These are phyloP conservation scores for Bilobella aurantiaca DNA, from an alignment of 1,140 invertebrate genomes.

Conservation along the genomic window DNA sequence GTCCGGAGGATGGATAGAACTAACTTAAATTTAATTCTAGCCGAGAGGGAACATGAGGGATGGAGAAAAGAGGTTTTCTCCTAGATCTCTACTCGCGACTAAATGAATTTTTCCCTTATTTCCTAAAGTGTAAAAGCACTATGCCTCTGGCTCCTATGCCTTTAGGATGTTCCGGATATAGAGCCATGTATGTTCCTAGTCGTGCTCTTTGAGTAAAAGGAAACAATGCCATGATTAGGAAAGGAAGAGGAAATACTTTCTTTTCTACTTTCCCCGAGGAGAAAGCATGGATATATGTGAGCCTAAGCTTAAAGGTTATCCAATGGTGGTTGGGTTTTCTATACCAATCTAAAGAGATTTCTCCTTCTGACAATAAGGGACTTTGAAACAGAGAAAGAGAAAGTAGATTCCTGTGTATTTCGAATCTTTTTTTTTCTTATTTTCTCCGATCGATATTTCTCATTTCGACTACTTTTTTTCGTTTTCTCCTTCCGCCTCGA, in stretches of 20 bases:
- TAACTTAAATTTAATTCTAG: slow-evolving; percentile 6
- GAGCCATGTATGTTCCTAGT: neutral
- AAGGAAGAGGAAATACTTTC: neutral
- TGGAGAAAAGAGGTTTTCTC: neutral
- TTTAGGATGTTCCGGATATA: neutral
- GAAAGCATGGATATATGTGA: neutral
- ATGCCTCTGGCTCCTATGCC: too few species aligned
- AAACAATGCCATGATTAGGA: neutral
- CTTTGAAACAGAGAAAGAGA: slow-evolving; percentile 5
- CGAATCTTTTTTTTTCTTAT: neutral
- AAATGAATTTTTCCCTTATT: slow-evolving; percentile 4
- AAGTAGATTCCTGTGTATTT: slow-evolving; percentile 3
- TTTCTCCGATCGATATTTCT: slow-evolving; percentile 24
- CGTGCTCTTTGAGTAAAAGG: neutral
- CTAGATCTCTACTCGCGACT: neutral
- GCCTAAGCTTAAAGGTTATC: neutral
- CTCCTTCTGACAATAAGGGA: slow-evolving; percentile 4
- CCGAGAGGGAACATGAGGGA: neutral
- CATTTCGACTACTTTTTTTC: slow-evolving; percentile 13
- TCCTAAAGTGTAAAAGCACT: neutral
- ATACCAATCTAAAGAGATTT: neutral
- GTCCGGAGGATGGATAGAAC: neutral
- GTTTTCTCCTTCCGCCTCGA: neutral
- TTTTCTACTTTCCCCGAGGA: neutral
- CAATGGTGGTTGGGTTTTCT: neutral